These are phyloP conservation scores for Lochmaea capreae DNA, from an alignment of 2,888 invertebrate genomes.

Conservation along the genomic window DNA sequence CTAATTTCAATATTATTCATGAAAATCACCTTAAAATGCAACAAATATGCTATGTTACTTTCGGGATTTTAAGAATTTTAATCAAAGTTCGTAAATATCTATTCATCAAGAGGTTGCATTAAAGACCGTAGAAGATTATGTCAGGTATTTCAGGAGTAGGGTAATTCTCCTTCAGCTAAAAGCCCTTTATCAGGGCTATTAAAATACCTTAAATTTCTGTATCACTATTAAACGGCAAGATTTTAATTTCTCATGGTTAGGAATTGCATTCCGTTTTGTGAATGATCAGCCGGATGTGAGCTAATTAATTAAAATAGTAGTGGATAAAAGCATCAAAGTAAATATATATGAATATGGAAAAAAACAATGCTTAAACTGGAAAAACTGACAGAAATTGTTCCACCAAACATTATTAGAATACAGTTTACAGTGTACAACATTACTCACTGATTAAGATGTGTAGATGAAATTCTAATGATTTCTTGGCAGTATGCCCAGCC, in stretches of 20 bases:
- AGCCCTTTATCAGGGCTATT: constrained; percentile 20
- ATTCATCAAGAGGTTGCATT: constrained; percentile 32
- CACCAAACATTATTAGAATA: too few relatives aligned
- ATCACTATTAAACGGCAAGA: constrained; percentile 18
- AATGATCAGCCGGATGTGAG: neutral
- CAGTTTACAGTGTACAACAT: too few relatives aligned
- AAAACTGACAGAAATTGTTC: too few relatives aligned
- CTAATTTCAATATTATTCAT: neutral
- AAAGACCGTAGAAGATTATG: constrained; percentile 21
- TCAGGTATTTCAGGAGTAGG: constrained; percentile 22
- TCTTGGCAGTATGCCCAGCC: too few relatives aligned
- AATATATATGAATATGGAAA: too few relatives aligned
- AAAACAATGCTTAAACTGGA: too few relatives aligned
- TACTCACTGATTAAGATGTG: too few relatives aligned
- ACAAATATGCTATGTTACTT: constrained; percentile 10
- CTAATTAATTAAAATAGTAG: too few relatives aligned
- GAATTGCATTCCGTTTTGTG: constrained; percentile 13
- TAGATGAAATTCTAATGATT: too few relatives aligned
- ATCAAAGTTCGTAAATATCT: constrained; percentile 25
- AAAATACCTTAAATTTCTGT: constrained; percentile 32
- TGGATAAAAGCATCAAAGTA: too few relatives aligned
- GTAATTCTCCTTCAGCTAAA: neutral
- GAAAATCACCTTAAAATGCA: neutral
- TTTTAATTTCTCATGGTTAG: constrained; percentile 9
- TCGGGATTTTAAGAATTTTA: constrained; percentile 29